Percentiles rank a stretch among this genome's conserved stretches.
phyloP scores from a whole-genome alignment of 2,113 vertebrate species.

The Sinosuthora webbiana region DNA sequence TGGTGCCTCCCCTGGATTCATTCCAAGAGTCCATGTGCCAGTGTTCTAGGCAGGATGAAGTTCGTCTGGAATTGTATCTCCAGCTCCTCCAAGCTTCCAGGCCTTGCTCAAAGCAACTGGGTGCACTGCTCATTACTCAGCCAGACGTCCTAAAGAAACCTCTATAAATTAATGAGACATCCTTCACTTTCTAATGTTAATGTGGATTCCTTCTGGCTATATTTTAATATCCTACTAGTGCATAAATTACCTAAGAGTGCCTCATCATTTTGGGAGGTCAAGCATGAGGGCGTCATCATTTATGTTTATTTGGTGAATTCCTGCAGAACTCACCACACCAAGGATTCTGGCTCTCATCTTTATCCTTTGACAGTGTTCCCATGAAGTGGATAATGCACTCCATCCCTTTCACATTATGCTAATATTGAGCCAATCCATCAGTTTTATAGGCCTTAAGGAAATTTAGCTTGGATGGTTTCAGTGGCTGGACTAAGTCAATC shows the following conservation, averaged over 20 bases:
- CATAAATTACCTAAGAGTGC: not conserved
- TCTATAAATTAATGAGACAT: constrained; percentile 29
- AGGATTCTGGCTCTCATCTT: not conserved
- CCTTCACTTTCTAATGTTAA: not conserved
- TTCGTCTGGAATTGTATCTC: not conserved
- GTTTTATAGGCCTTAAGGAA: not conserved
- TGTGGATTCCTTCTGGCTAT: not conserved
- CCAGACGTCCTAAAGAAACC: not conserved
- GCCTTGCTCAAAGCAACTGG: not conserved
- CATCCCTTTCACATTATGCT: not conserved
- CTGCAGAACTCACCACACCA: not conserved
- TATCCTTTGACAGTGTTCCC: constrained; percentile 9
- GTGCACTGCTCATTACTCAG: not conserved
- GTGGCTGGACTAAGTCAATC: not conserved
- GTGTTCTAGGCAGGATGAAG: no score
- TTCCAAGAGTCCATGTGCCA: not conserved
- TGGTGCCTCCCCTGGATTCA: not conserved
- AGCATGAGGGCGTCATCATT: not conserved
- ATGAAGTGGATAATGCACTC: not conserved
- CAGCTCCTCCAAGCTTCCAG: not conserved
- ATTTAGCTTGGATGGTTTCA: not conserved
- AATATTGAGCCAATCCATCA: constrained; percentile 46
- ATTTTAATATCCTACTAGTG: not conserved
- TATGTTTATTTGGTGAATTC: constrained; percentile 8
- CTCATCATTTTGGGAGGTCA: not conserved